phyloP scores from a whole-genome alignment of 2,797 vertebrate species.

The Manis javanica region DNA sequence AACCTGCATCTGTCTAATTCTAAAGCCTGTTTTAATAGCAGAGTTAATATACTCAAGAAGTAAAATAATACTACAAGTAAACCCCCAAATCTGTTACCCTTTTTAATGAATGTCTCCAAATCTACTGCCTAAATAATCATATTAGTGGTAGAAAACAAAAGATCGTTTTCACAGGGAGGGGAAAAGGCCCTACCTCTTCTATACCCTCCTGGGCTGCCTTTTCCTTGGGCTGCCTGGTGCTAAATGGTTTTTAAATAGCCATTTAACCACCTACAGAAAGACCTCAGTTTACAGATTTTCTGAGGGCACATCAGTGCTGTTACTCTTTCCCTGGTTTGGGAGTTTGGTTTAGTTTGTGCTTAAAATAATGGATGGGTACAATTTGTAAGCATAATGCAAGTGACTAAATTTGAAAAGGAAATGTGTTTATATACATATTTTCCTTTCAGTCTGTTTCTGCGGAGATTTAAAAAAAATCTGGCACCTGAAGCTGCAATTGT shows the following conservation, averaged over 20 bases:
- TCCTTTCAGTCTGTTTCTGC: conserved; percentile 48
- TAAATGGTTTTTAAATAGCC: conserved; percentile 81
- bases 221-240: conserved; percentile 38
- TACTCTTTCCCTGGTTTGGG: conserved; percentile 67
- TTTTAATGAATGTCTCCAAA: conserved; percentile 55
- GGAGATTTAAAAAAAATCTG: conserved; percentile 63
- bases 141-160: conserved; percentile 61
- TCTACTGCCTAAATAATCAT: conserved; percentile 56
- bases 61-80: conserved; percentile 64
- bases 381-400: conserved; percentile 73
- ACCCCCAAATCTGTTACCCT: conserved; percentile 56
- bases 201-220: conserved; percentile 25
- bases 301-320: conserved; percentile 39
- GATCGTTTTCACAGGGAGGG: conserved; percentile 45
- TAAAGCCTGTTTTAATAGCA: neutral
- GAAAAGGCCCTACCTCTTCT: conserved; percentile 29
- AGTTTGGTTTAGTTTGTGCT: conserved; percentile 78
- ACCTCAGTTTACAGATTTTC: conserved; percentile 80
- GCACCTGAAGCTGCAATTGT: conserved; percentile 47
- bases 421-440: conserved; percentile 51
- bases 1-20: neutral
- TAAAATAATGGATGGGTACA: conserved; percentile 80
- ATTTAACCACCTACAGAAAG: conserved; percentile 80
- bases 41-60: neutral
- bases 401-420: conserved; percentile 62